A percentile compares a stretch with the other conserved stretches of the same genome.
Conservation (phyloP, 2,797 vertebrate genomes). For the Leuciscus waleckii region DNA sequence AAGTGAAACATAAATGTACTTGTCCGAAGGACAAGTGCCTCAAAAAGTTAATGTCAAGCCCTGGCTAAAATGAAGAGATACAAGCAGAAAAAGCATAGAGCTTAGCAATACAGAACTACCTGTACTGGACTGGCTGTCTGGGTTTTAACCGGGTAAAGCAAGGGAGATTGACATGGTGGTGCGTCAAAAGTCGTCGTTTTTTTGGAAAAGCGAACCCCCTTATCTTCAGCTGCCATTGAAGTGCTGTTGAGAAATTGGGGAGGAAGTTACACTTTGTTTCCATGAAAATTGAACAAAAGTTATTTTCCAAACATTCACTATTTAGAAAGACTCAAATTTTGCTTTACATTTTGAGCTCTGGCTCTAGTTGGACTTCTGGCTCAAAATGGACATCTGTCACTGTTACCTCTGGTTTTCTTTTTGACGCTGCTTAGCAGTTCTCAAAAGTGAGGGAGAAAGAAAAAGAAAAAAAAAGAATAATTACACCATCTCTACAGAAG, state of each 20-base stretch:
- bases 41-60: no score
- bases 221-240: not conserved
- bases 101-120: slow-evolving; percentile 9
- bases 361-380: not conserved
- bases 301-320: not conserved
- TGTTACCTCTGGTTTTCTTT: slow-evolving; percentile 23
- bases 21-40: no score
- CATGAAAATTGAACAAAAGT: not conserved
- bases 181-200: not conserved
- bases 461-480: not conserved
- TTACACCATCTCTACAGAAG: not conserved
- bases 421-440: slow-evolving; percentile 53
- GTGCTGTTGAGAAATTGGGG: slow-evolving; percentile 21
- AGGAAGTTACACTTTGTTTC: not conserved
- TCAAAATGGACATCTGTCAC: not conserved
- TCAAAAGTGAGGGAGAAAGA: not conserved
- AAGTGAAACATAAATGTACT: no score
- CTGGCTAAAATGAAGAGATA: not conserved
- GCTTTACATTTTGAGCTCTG: not conserved
- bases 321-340: not conserved
- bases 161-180: slow-evolving; percentile 24
- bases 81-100: not conserved
- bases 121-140: slow-evolving; percentile 29
- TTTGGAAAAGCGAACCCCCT: slow-evolving; percentile 7
- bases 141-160: not conserved